Evolutionary conservation across 2,797 vertebrate species (phyloP).

Genomic region (Taenioides sp.): DNA sequence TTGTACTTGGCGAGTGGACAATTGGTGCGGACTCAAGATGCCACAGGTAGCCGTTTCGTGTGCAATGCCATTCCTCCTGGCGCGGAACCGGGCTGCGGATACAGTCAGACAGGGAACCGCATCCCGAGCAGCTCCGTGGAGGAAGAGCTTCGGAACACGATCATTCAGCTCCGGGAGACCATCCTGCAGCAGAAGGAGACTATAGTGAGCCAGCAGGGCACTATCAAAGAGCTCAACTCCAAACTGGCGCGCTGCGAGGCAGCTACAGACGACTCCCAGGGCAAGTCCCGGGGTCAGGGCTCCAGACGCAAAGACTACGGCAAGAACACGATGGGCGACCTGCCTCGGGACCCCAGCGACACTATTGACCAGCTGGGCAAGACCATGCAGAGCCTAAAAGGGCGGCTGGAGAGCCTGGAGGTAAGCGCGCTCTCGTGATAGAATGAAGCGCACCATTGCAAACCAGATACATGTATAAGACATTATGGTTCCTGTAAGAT

Average conservation of each 20-base stretch:
- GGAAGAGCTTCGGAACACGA: slow-evolving; percentile 88
- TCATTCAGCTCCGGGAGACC: slow-evolving; percentile 92
- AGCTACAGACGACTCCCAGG: slow-evolving; percentile 72
- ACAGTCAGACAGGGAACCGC: slow-evolving; percentile 76
- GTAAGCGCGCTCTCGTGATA: slow-evolving; percentile 63
- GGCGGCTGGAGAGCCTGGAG: slow-evolving; percentile 92
- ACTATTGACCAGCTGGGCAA: slow-evolving; percentile 92
- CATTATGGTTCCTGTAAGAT: neutral
- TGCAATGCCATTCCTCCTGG: slow-evolving; percentile 90
- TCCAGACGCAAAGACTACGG: slow-evolving; percentile 82
- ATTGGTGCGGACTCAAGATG: slow-evolving; percentile 61
- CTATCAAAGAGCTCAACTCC: slow-evolving; percentile 92
- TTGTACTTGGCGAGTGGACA: slow-evolving; percentile 68
- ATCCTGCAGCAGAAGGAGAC: slow-evolving; percentile 96
- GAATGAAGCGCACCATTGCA: neutral
- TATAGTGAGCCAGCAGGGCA: slow-evolving; percentile 89
- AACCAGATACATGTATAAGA: neutral
- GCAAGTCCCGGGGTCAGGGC: slow-evolving; percentile 76
- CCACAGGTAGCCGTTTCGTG: slow-evolving; percentile 87
- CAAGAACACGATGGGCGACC: slow-evolving; percentile 94
- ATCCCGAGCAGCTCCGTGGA: slow-evolving; percentile 83
- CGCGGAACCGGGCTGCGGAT: slow-evolving; percentile 82
- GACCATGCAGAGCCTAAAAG: slow-evolving; percentile 94
- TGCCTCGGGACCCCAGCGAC: slow-evolving; percentile 88
- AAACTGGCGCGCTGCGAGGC: slow-evolving; percentile 92